Base-by-base conservation (phyloP, 2,797 vertebrate genomes). In the Gadopsis marmoratus region DNA sequence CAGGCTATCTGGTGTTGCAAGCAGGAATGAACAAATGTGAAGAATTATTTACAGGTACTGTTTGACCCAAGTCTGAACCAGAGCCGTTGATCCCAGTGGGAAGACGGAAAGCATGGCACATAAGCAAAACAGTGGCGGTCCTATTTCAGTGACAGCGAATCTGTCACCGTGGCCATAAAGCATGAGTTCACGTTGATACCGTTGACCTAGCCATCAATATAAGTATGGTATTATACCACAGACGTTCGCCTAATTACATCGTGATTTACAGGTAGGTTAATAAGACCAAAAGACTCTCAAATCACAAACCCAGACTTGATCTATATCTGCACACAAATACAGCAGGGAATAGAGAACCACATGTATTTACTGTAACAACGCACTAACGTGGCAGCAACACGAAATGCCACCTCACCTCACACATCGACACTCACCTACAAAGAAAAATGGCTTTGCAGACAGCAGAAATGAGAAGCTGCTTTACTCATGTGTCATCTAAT, bases 21-120 rank as follows among this genome's bases (percentile, higher is more conserved):
- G 71, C 29, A 54, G 62, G 12, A 51, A 33, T n/a, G 23, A 76
- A 58, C 39, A 73, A 87, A 78, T 21, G 59, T 62, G 35, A 41
- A 39, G 68, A 87, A 81, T 82, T 68, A 82, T 85, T 84, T 83
- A 79, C 77, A 86, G 82, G 64, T n/a, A 21, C 26, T 4, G 72
- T 74, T 72, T 86, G 82, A 85, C 83, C 76, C 35, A 4, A 35
- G 58, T 50, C 9, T 83, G 68, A 82, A 79, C 75, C 41, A 21
- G 41, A 55, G 35, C 51, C n/a, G 74, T 70, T 84, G 43, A 60
- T 69, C 58, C n/a, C 60, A 59, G 64, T 5, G 31, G 39, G n/a
- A 67, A 9, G n/a, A 58, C 61, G 66, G 29, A 56, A 69, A 72
- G 29, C 0, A 19, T 33, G 19, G 12, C 13, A n/a, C 19, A 61